Base-by-base conservation (phyloP, 2,888 invertebrate genomes). In the Tribolium freemani region DNA sequence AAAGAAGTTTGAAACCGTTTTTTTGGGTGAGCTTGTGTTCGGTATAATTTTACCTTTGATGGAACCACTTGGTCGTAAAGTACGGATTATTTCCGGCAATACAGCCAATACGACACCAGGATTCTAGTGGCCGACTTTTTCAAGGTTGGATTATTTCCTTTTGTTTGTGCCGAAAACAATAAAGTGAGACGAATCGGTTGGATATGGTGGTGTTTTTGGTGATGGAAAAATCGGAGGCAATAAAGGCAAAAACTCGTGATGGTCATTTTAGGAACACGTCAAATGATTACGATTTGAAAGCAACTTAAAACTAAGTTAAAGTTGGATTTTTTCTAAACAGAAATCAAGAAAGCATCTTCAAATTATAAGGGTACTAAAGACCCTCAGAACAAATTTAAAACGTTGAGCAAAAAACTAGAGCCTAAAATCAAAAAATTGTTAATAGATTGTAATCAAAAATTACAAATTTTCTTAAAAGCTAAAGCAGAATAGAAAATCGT, bases 71-170 rank as follows among this genome's bases (percentile, higher is more conserved):
- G 13, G 57, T 38, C 44, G 6, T 13, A 10, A 38, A 30, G 5
- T 13, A 38, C 50, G 10, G 58, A 16, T 38, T 31, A 69, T 60
- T 69, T 69, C 69, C 69, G 69, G 69, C 38, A 58, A 45, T 48
- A 20, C n/a, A n/a, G n/a, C n/a, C n/a, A n/a, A 10, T 13, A 44
- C 20, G 51, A 21, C 51, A 53, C 20, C 45, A 54, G 11, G 38
- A 16, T 60, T 31, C 48, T 13, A 53, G 58, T 67, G 48, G 38
- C 67, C 67, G 56, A 67, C 16, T 48, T 67, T 57, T 46, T 30
- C 57, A 67, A 67, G 67, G 67, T 30, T 56, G 67, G 20, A 48
- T 21, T 48, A 46, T 57, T 67, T 67, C 57, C 67, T 57, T 30
- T 67, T 67, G 44, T 38, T 26, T 20, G 21, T 45, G 13, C 38